These are phyloP conservation scores for Semnornis frantzii DNA, from an alignment of 2,113 vertebrate genomes.

Conservation along the genomic window DNA sequence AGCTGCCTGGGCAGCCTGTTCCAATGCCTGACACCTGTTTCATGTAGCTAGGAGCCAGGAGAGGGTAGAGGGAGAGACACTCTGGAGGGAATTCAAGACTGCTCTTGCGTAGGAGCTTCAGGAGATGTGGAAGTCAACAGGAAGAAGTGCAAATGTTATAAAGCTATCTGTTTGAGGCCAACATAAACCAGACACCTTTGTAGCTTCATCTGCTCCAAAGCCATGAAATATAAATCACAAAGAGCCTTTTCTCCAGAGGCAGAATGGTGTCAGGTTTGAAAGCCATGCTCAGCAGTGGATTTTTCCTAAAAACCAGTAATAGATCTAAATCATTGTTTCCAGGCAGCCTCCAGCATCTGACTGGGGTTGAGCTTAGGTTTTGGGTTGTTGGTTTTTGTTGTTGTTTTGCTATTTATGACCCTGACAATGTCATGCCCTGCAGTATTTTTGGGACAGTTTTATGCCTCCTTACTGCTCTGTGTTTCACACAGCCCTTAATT, in stretches of 20 bases:
- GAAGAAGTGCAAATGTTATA: background rate
- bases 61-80: background rate
- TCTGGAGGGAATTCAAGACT: background rate
- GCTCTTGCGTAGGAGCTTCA: background rate
- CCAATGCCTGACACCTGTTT: too few species aligned
- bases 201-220: background rate
- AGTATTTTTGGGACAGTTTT: background rate
- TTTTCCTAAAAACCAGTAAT: background rate
- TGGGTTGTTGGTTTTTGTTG: too few species aligned
- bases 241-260: background rate
- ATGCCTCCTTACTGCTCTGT: background rate
- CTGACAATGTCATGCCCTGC: background rate
- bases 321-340: background rate
- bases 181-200: background rate
- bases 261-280: background rate
- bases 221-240: background rate
- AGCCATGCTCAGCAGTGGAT: background rate
- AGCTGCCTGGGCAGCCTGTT: too few species aligned
- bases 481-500: background rate
- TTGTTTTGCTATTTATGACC: background rate
- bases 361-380: too few species aligned
- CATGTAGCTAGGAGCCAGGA: background rate
- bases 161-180: background rate
- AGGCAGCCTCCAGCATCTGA: background rate
- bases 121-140: background rate